phyloP scores from a whole-genome alignment of 2,113 vertebrate species.

The Sorex araneus region DNA sequence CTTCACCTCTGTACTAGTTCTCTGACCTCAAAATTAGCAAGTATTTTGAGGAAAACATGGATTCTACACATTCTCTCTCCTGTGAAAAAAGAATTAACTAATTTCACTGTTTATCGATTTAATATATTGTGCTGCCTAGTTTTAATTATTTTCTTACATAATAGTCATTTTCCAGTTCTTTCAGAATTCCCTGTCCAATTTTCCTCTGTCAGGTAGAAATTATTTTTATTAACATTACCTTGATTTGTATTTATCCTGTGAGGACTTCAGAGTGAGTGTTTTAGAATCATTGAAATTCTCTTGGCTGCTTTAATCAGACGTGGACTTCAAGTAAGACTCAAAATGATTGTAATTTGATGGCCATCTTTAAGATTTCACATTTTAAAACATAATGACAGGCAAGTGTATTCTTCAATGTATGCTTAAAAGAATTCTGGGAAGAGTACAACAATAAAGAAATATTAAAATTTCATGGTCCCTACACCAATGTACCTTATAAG shows the following conservation, averaged over 20 bases:
- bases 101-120: conserved; percentile 20
- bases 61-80: conserved; percentile 34
- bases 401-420: background rate
- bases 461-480: background rate
- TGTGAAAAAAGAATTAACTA: background rate
- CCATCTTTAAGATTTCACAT: background rate
- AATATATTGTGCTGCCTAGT: background rate
- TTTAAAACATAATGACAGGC: background rate
- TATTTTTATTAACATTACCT: conserved; percentile 24
- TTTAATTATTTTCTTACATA: no score
- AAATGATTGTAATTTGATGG: conserved; percentile 18
- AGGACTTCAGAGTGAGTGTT: background rate
- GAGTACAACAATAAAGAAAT: background rate
- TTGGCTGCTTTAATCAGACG: background rate
- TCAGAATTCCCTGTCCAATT: background rate
- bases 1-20: no score
- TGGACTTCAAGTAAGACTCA: background rate
- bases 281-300: conserved; percentile 3
- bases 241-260: background rate
- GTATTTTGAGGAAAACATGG: conserved; percentile 22
- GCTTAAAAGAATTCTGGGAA: background rate
- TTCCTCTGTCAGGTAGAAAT: background rate
- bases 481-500: background rate
- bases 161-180: no score
- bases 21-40: background rate